These are phyloP conservation scores for Valencia hispanica DNA, from an alignment of 2,797 vertebrate species.

Conservation along the genomic window DNA sequence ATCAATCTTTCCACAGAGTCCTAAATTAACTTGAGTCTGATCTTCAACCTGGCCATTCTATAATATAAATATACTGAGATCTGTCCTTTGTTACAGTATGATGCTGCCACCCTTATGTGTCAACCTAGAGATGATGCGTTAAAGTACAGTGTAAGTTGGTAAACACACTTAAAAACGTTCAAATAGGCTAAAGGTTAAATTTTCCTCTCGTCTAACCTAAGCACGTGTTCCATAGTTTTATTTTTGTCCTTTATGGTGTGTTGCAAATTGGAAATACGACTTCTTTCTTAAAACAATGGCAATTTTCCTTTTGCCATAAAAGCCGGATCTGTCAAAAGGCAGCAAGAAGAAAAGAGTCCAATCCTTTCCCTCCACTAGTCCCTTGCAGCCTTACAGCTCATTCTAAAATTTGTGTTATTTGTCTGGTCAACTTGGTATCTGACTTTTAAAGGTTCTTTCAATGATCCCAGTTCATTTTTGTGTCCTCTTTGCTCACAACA, in stretches of 20 bases:
- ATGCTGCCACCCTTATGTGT: too few species aligned
- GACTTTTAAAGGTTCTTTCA: background rate
- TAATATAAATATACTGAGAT: too few species aligned
- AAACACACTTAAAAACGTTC: background rate
- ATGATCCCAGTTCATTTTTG: too few species aligned
- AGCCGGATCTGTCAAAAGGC: background rate
- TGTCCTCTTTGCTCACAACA: background rate
- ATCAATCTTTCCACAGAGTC: too few species aligned
- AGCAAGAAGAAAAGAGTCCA: background rate
- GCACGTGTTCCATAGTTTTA: background rate
- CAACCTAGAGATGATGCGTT: too few species aligned
- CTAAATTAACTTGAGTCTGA: too few species aligned
- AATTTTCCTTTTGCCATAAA: background rate
- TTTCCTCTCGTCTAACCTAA: background rate
- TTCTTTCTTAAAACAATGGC: background rate
- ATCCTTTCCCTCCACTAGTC: background rate
- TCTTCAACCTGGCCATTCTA: too few species aligned
- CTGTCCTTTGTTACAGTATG: too few species aligned
- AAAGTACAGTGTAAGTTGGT: too few species aligned
- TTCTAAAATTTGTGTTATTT: background rate
- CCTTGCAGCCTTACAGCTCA: background rate
- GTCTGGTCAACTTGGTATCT: background rate
- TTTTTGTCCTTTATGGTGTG: background rate
- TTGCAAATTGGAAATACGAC: background rate
- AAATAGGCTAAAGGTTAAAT: background rate